Percentiles rank a stretch among this genome's conserved stretches.
Conservation (phyloP, 2,113 vertebrate species). For the Perca fluviatilis region DNA sequence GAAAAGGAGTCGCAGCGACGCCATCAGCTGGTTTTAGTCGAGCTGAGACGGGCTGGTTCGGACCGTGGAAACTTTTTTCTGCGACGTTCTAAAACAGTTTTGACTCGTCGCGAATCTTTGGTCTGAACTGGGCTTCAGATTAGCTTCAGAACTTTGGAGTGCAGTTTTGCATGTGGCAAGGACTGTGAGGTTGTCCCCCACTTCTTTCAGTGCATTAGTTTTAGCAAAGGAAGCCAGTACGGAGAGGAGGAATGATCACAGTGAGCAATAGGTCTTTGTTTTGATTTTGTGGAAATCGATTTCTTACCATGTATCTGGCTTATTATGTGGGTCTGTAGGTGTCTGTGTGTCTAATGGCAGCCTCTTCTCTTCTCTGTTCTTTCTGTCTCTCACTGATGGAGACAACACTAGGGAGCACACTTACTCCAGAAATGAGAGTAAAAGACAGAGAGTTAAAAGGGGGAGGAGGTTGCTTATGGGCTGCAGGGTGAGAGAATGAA, state of each 20-base stretch:
- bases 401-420: slow-evolving; percentile 85
- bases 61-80: too few relatives aligned
- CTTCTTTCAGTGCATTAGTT: not conserved
- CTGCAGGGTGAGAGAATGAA: slow-evolving; percentile 50
- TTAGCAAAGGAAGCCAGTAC: not conserved
- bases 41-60: too few relatives aligned
- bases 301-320: not conserved
- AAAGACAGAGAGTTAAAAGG: not conserved
- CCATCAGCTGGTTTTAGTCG: too few relatives aligned
- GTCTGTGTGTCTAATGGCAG: not conserved
- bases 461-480: slow-evolving; percentile 42
- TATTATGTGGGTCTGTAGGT: not conserved
- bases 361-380: slow-evolving; percentile 6
- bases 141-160: not conserved
- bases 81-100: too few relatives aligned
- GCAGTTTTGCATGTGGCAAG: not conserved
- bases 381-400: slow-evolving; percentile 22
- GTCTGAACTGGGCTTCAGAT: too few relatives aligned
- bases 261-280: not conserved
- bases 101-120: too few relatives aligned
- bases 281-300: not conserved
- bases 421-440: slow-evolving; percentile 80
- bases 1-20: too few relatives aligned
- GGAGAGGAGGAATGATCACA: not conserved
- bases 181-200: not conserved